These are phyloP conservation scores for Thecophora atra DNA, from an alignment of 2,888 invertebrate species.

Conservation along the genomic window DNA sequence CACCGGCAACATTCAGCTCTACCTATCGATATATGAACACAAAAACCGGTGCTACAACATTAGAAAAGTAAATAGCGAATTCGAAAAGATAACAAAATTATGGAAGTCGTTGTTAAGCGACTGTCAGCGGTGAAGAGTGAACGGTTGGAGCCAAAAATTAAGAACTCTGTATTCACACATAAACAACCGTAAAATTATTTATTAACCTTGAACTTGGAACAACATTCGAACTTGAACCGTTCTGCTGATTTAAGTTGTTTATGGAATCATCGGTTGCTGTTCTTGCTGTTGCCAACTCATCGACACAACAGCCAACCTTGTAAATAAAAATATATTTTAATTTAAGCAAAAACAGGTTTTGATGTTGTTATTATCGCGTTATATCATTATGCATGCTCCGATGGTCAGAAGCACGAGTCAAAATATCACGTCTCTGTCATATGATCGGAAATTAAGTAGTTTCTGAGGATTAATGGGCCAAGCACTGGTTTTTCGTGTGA, in stretches of 20 bases:
- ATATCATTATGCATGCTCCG: no score
- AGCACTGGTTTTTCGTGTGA: no score
- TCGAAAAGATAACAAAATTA: background rate
- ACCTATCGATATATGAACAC: background rate
- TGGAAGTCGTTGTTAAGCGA: background rate
- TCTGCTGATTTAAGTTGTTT: no score
- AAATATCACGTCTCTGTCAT: no score
- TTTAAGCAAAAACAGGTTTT: no score
- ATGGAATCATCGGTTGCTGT: no score
- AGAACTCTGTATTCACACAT: background rate
- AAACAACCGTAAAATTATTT: background rate
- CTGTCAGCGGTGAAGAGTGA: background rate
- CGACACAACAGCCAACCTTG: background rate
- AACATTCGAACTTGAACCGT: background rate
- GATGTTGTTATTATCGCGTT: no score
- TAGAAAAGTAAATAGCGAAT: background rate
- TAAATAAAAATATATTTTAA: background rate
- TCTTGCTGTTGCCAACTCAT: background rate
- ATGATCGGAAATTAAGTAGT: no score
- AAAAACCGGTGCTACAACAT: background rate
- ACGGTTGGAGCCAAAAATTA: background rate
- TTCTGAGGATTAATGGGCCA: no score
- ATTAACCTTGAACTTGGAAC: background rate
- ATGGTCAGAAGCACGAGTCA: no score
- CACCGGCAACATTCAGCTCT: background rate